Conservation (phyloP, 1,140 invertebrate species). For the Anoplophora glabripennis region DNA sequence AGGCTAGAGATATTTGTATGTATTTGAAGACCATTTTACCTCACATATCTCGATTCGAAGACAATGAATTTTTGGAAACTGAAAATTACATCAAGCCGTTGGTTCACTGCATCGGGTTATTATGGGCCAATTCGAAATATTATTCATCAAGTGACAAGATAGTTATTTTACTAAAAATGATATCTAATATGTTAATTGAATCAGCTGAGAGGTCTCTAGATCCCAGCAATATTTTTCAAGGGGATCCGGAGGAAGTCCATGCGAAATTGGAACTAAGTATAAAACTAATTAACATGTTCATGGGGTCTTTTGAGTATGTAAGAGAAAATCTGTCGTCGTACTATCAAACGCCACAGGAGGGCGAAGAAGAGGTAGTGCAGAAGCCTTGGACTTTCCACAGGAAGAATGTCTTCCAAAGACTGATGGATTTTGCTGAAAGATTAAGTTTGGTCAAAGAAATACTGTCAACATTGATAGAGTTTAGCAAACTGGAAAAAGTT, state of each 20-base stretch:
- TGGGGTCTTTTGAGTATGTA: constrained; percentile 54
- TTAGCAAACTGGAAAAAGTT: constrained; percentile 82
- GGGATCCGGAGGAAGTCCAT: constrained; percentile 64
- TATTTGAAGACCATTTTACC: constrained; percentile 61
- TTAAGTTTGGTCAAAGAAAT: constrained; percentile 61
- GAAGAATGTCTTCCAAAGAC: constrained; percentile 67
- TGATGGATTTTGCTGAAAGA: constrained; percentile 65
- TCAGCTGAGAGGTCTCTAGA: constrained; percentile 56
- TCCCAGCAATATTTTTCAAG: constrained; percentile 66
- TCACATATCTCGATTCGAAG: constrained; percentile 70
- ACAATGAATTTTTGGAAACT: constrained; percentile 64
- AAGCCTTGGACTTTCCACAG: constrained; percentile 72
- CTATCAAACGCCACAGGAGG: constrained; percentile 33
- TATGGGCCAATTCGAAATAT: constrained; percentile 82
- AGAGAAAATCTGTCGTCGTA: constrained; percentile 55
- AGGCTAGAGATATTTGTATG: constrained; percentile 65
- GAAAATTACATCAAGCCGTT: constrained; percentile 62
- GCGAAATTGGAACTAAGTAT: constrained; percentile 53
- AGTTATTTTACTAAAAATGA: constrained; percentile 68
- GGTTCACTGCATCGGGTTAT: constrained; percentile 65
- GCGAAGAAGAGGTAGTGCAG: constrained; percentile 35
- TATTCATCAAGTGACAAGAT: constrained; percentile 74
- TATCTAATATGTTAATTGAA: constrained; percentile 75
- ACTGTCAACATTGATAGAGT: constrained; percentile 72
- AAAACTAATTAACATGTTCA: constrained; percentile 50